Percentiles rank a stretch among this genome's conserved stretches.
Conservation (phyloP, 2,113 vertebrate species). For the Desmodus rotundus region DNA sequence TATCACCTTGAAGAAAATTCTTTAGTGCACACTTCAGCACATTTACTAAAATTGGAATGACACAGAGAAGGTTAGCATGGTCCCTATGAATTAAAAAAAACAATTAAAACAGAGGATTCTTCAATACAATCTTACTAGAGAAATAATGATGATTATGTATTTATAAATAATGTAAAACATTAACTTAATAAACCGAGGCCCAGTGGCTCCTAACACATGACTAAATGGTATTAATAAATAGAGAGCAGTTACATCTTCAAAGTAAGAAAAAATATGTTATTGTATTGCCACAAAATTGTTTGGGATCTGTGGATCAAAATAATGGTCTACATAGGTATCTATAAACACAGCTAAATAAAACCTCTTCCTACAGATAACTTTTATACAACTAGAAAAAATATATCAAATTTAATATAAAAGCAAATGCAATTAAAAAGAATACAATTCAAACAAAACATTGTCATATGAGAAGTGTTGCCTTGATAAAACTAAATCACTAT, state of each 20-base stretch:
- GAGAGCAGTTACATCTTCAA: neutral
- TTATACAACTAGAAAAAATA: neutral
- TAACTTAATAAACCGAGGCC: neutral
- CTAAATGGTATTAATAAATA: neutral
- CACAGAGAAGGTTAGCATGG: too few species aligned
- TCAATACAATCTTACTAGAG: neutral
- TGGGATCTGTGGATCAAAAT: neutral
- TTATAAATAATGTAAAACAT: neutral
- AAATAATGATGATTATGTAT: neutral
- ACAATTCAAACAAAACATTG: constrained; percentile 3
- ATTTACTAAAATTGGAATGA: too few species aligned
- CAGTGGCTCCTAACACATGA: neutral
- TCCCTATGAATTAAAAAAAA: too few species aligned
- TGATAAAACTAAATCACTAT: neutral
- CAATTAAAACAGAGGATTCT: neutral
- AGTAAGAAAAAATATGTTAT: neutral
- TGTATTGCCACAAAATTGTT: neutral
- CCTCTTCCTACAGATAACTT: neutral
- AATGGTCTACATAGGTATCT: neutral
- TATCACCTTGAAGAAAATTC: too few species aligned
- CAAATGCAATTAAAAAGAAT: neutral
- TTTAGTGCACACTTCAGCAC: too few species aligned
- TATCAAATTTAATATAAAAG: neutral
- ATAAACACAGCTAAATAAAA: neutral
- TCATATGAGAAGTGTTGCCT: neutral